Evolutionary conservation across 30 jellyfish, hydroid and myxozoan species (phyloP).

Genomic region (Morbakka virulenta): DNA sequence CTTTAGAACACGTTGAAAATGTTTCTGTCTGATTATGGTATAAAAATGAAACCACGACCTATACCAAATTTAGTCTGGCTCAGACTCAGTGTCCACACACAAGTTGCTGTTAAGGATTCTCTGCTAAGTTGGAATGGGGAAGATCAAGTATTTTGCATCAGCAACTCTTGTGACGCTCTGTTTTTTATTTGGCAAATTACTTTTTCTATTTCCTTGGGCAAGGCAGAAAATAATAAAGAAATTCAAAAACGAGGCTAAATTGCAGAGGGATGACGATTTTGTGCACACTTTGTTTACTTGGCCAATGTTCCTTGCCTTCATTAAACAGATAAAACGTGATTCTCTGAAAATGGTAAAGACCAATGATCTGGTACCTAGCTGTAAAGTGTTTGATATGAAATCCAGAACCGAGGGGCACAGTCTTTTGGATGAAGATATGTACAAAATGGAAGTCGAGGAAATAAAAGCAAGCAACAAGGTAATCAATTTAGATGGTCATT

Average conservation of each 20-base stretch:
- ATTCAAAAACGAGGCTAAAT: neutral
- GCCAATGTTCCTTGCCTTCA: neutral
- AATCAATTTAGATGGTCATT: neutral
- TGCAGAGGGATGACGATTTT: neutral
- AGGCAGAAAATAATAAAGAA: neutral
- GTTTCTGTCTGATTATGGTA: neutral
- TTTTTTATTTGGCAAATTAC: neutral
- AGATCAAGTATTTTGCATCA: neutral
- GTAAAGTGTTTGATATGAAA: neutral
- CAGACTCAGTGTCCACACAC: neutral
- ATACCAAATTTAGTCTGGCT: neutral
- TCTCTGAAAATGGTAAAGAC: neutral
- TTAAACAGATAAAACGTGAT: neutral
- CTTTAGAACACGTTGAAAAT: neutral
- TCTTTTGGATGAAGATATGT: neutral
- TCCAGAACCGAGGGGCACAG: neutral
- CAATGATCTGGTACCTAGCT: neutral
- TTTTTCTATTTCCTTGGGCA: neutral
- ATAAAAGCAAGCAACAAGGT: neutral
- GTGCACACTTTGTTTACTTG: neutral
- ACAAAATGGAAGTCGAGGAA: neutral
- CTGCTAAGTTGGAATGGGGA: neutral
- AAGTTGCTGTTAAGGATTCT: neutral
- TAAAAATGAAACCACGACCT: neutral
- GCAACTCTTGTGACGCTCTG: neutral